Base-by-base conservation (phyloP, 2,797 vertebrate genomes). In the Neosalanx taihuensis region DNA sequence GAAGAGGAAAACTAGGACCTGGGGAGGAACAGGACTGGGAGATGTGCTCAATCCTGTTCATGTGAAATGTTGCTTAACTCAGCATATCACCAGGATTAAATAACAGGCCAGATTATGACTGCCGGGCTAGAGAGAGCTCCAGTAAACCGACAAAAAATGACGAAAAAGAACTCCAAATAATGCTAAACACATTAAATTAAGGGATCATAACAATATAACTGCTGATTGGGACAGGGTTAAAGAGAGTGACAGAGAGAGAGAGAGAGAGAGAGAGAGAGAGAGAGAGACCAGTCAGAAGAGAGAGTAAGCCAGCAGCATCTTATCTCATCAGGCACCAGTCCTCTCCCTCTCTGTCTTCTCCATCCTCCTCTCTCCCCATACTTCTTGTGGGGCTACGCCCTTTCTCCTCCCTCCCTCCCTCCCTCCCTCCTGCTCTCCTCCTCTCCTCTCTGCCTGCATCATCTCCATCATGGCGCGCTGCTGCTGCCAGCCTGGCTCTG, bases 391-490 rank as follows among this genome's bases (percentile, higher is more conserved):
- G 15, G 4, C 51, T 18, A n/a, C 51, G 15, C 18, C 51, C 51
- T n/a, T n/a, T 6, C 51, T 56, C 18, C 51, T 56, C 51, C 51
- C 15, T 18, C 49, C 51, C 4, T 5, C 51, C 17, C 51, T 56
- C 51, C 51, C 18, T 17, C 51, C n/a, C 51, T 56, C 51, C 51
- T 53, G 17, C 18, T 12, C 46, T 49, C 46, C 51, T 56, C 51
- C 49, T 18, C 46, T 15, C 18, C 51, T 1, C 51, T 56, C 51
- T 56, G 15, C 51, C 67, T 73, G 70, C 68, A 6, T 73, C 76
- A 79, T 62, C 31, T 46, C 37, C 75, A 80, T 74, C 76, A 79
- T 77, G 74, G 79, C 33, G 56, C 73, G 53, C 64, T 72, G 72
- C 70, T 76, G 67, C 23, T 76, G 69, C 76, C 58, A 71, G 59